phyloP scores from a whole-genome alignment of 1,140 invertebrate genomes.

The Drosophila pallidifrons region DNA sequence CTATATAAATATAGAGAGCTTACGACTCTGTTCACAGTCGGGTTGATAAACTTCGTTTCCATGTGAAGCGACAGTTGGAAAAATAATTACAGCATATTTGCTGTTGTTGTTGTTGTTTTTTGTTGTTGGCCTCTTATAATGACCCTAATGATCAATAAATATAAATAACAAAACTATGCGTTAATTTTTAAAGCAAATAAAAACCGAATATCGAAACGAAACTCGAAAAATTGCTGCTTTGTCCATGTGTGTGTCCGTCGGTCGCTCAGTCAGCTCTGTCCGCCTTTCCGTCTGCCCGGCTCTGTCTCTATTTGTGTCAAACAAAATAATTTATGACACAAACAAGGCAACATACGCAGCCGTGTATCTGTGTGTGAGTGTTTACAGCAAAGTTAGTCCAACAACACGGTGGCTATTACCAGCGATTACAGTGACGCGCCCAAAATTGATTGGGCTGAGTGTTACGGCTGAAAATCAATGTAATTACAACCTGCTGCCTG shows the following conservation, averaged over 20 bases:
- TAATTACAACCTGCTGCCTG: constrained; percentile 58
- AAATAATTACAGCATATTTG: constrained; percentile 37
- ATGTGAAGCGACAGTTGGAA: constrained; percentile 73
- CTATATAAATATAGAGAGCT: constrained; percentile 57
- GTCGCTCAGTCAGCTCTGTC: background rate
- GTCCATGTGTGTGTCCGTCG: background rate
- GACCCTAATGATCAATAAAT: constrained; percentile 80
- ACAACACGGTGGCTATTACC: constrained; percentile 48
- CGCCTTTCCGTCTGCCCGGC: constrained; percentile 4
- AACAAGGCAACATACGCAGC: constrained; percentile 29
- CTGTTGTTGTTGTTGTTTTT: constrained; percentile 2
- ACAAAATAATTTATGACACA: constrained; percentile 75
- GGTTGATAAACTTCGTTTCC: constrained; percentile 72
- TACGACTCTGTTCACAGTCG: constrained; percentile 15
- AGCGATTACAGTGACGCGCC: constrained; percentile 73
- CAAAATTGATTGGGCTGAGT: constrained; percentile 66
- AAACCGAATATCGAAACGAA: constrained; percentile 49
- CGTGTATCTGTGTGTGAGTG: constrained; percentile 1
- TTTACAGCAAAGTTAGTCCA: constrained; percentile 46
- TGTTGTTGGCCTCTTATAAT: constrained; percentile 44
- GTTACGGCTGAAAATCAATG: constrained; percentile 70
- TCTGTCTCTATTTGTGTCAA: constrained; percentile 58
- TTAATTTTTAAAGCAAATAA: constrained; percentile 79
- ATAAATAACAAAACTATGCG: constrained; percentile 62
- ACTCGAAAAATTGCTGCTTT: constrained; percentile 8